These are phyloP conservation scores for Bombus ignitus DNA, from an alignment of 1,140 invertebrate species.

Conservation along the genomic window DNA sequence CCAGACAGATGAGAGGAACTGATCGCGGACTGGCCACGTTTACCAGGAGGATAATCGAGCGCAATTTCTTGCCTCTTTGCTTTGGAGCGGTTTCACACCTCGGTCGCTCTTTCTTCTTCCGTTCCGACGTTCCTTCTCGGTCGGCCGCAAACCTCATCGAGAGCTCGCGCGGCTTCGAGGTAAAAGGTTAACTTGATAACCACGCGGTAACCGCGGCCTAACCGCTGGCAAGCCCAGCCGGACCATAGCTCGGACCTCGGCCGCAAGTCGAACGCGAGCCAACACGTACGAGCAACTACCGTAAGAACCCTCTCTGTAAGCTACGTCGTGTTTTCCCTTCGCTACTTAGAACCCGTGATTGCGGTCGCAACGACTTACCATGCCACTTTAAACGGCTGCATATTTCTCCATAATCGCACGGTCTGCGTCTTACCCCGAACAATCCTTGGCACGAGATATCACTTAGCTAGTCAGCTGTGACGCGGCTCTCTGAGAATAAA, in stretches of 20 bases:
- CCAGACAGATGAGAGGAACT: neutral
- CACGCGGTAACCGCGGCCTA: constrained; percentile 78
- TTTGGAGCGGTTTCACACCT: constrained; percentile 82
- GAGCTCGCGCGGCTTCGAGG: constrained; percentile 70
- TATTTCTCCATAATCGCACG: constrained; percentile 40
- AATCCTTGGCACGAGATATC: constrained; percentile 41
- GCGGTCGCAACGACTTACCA: constrained; percentile 56
- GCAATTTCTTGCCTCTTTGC: constrained; percentile 82
- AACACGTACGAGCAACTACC: constrained; percentile 67
- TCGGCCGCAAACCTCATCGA: constrained; percentile 61
- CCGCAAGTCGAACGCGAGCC: constrained; percentile 57
- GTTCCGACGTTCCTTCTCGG: constrained; percentile 23
- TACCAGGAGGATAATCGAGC: constrained; percentile 79
- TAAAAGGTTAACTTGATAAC: constrained; percentile 82
- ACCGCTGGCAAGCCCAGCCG: constrained; percentile 52
- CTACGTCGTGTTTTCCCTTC: constrained; percentile 52
- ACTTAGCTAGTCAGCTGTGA: constrained; percentile 2
- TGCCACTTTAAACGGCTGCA: constrained; percentile 41
- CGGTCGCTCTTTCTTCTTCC: constrained; percentile 50
- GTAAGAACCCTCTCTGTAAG: constrained; percentile 49
- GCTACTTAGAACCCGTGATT: constrained; percentile 64
- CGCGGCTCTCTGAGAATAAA: neutral
- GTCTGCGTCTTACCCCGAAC: neutral
- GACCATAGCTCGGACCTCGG: neutral
- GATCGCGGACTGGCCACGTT: constrained; percentile 54